phyloP scores from a whole-genome alignment of 2,797 vertebrate species.

The Decapterus maruadsi region DNA sequence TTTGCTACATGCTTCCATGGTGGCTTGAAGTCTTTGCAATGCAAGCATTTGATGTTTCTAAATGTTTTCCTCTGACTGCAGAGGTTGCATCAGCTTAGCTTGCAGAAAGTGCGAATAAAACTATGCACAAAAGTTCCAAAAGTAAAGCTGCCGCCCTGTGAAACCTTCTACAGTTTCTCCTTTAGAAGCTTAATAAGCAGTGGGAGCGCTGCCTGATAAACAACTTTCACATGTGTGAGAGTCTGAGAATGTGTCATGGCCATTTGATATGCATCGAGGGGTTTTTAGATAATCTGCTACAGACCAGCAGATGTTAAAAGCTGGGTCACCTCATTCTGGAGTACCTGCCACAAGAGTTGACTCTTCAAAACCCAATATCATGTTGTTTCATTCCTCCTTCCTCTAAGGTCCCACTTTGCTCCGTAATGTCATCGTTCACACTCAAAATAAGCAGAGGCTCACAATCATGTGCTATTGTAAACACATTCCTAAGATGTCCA shows the following conservation, averaged over 20 bases:
- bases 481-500: conserved; percentile 30
- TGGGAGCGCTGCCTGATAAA: conserved; percentile 1
- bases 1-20: background rate
- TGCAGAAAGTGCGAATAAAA: too few species aligned
- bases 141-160: background rate
- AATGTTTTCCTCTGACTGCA: background rate
- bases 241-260: conserved; percentile 3
- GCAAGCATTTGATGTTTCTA: background rate
- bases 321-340: conserved; percentile 29
- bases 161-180: background rate
- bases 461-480: conserved; percentile 34
- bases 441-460: background rate
- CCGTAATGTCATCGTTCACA: background rate
- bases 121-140: background rate
- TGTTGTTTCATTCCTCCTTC: conserved; percentile 7
- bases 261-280: conserved; percentile 22
- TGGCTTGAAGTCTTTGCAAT: background rate
- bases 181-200: background rate
- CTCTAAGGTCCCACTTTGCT: conserved; percentile 18
- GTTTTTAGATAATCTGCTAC: conserved; percentile 31
- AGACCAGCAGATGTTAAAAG: conserved; percentile 48
- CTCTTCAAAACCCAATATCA: conserved; percentile 10
- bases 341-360: conserved; percentile 10
- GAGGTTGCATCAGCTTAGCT: too few species aligned
- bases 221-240: conserved; percentile 5